phyloP scores from a whole-genome alignment of 1,140 invertebrate species.

The Pseudachorutes palmiensis region DNA sequence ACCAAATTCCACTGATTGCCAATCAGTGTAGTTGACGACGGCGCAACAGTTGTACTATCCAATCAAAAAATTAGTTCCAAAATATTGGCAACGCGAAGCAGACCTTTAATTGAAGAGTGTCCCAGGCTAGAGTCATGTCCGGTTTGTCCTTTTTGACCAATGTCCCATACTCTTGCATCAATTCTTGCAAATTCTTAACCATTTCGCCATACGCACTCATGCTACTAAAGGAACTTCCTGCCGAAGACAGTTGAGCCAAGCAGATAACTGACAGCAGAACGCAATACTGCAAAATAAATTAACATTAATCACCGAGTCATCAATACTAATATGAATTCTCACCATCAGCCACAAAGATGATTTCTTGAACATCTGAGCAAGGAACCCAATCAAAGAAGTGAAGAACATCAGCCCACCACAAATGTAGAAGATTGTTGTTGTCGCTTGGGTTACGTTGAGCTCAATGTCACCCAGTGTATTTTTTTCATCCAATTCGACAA shows the following conservation, averaged over 20 bases:
- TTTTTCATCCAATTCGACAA: background rate
- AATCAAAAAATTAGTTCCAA: background rate
- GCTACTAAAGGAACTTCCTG: background rate
- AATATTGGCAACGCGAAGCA: background rate
- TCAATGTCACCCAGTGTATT: background rate
- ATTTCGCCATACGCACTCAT: background rate
- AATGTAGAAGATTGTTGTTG: background rate
- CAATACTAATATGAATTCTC: background rate
- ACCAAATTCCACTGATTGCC: slow-evolving; percentile 22
- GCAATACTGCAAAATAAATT: background rate
- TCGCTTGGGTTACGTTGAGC: background rate
- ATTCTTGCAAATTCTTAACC: background rate
- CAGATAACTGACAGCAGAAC: background rate
- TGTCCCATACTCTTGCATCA: background rate
- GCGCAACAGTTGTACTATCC: slow-evolving; percentile 23
- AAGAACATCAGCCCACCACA: background rate
- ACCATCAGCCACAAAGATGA: background rate
- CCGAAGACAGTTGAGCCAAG: background rate
- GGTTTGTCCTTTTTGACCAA: background rate
- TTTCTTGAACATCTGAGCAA: background rate
- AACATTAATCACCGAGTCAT: background rate
- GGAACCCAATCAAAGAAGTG: background rate
- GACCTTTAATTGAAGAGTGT: background rate
- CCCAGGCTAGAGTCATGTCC: background rate
- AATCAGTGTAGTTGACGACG: slow-evolving; percentile 20